Base-by-base conservation (phyloP, 2,888 invertebrate species). In the Drosophila planitibia region DNA sequence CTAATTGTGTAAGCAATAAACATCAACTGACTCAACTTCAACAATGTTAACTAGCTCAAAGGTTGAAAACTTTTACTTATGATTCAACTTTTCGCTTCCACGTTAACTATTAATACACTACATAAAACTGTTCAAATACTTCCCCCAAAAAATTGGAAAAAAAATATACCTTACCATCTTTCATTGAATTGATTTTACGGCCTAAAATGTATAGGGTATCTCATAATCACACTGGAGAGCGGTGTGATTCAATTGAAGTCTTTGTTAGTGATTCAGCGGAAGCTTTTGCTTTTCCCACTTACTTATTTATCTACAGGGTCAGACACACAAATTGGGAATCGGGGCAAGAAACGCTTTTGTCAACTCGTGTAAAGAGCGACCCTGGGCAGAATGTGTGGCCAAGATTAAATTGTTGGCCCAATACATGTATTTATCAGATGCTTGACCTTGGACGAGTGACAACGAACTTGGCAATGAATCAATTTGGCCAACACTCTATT, bases 381-480 rank as follows among this genome's bases (percentile, higher is more conserved):
- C 85, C 70, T 85, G 83, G 62, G 9, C 59, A 70, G 54, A 63
- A 76, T 70, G 22, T 66, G 66, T 75, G 73, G 64, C 75, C 82
- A 86, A 84, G 75, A 71, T 76, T 74, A 73, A 76, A 76, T 82
- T 82, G 69, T 74, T 79, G 64, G 66, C 70, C 77, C 61, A 70
- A 65, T 62, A 44, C 6, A 44, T 30, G 28, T 30, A 60, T 70
- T 75, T 60, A 53, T 63, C 37, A 12, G 33, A 52, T 58, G 47
- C 19, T 9, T 70, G 73, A 89, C 85, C 85, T 85, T 81, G 74
- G 69, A 63, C 65, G 52, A 79, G 81, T 83, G 86, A 76, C 82
- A 89, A 85, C 90, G 90, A 87, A 89, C 90, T 87, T 83, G 90
- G 74, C 86, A 85, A 87, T 87, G 90, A 89, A 79, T 70, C 79